Conservation (phyloP, 2,113 vertebrate genomes). For the Puffinus mauretanicus region DNA sequence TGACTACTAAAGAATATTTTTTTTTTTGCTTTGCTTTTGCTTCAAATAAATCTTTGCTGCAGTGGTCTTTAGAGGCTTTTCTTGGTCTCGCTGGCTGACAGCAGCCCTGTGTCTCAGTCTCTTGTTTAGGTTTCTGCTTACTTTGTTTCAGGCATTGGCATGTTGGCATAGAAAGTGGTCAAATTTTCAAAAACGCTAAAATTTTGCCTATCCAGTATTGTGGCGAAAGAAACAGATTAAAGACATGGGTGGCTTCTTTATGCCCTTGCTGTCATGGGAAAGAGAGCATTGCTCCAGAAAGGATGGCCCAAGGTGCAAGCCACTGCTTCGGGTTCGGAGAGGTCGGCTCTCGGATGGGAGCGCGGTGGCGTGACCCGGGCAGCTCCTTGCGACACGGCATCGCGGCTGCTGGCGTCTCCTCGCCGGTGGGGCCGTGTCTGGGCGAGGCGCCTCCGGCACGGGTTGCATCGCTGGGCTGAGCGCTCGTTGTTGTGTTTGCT, state of each 20-base stretch:
- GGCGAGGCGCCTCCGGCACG: not conserved
- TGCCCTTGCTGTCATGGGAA: not conserved
- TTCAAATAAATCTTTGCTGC: not conserved
- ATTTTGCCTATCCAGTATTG: not conserved
- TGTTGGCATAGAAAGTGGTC: not conserved
- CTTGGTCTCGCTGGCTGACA: not conserved
- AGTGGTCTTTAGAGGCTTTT: not conserved
- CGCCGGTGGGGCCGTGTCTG: not conserved
- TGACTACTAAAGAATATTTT: not conserved
- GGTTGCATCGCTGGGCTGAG: not conserved
- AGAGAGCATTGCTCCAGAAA: not conserved
- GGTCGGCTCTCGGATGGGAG: rapidly evolving
- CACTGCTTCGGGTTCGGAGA: rapidly evolving
- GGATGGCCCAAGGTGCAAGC: not conserved
- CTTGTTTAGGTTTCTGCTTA: not conserved
- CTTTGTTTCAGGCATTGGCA: not conserved
- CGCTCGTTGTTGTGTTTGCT: not conserved
- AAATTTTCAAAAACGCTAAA: not conserved
- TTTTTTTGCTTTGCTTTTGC: not conserved
- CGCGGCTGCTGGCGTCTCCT: rapidly evolving
- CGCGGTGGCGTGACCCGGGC: rapidly evolving
- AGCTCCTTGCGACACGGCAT: not conserved
- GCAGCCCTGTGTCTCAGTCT: not conserved
- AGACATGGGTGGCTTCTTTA: not conserved
- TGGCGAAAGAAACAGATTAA: not conserved